Percentiles rank a stretch among this genome's conserved stretches.
phyloP scores from a whole-genome alignment of 2,113 vertebrate species.

The Cephalopterus ornatus region DNA sequence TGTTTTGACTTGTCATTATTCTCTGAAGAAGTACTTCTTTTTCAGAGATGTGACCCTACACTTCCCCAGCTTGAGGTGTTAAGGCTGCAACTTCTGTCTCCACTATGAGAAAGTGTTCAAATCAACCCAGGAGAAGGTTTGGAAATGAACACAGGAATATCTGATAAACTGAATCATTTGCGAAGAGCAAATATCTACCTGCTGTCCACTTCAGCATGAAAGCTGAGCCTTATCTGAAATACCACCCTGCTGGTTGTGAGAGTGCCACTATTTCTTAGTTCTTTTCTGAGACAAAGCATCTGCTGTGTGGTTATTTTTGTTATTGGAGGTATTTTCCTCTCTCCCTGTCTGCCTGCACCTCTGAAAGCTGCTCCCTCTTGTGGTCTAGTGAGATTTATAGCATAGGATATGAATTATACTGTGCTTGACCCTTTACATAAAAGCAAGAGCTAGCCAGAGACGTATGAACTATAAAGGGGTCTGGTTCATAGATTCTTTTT shows the following conservation, averaged over 20 bases:
- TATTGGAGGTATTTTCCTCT: background rate
- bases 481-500: background rate
- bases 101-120: background rate
- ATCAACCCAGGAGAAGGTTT: background rate
- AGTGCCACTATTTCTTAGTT: background rate
- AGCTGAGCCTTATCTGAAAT: background rate
- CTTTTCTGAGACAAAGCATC: background rate
- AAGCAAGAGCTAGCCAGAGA: background rate
- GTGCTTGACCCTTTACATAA: background rate
- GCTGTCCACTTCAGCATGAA: background rate
- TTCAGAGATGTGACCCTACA: background rate
- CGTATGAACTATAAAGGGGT: background rate
- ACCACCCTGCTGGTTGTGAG: background rate
- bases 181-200: background rate
- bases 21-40: background rate
- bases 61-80: background rate
- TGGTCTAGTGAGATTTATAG: slow-evolving; percentile 26
- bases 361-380: slow-evolving; percentile 60
- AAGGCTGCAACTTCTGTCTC: background rate
- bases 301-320: background rate
- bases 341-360: background rate
- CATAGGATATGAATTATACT: background rate
- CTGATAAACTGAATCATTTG: background rate
- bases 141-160: background rate
- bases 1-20: background rate